phyloP scores from a whole-genome alignment of 1,140 invertebrate genomes.

The Aphaenogaster ashmeadi region DNA sequence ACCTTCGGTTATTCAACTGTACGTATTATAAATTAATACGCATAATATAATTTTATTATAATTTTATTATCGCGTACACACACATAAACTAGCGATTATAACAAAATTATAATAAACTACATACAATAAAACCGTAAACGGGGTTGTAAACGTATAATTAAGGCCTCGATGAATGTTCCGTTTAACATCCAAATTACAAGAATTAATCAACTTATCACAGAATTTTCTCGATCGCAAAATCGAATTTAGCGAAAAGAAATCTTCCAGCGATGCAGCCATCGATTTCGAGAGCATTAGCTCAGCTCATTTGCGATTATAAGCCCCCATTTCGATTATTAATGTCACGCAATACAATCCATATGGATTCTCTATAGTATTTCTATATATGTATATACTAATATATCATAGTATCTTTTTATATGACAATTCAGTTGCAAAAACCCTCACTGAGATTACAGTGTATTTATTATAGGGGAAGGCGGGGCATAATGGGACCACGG shows the following conservation, averaged over 20 bases:
- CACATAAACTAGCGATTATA: constrained; percentile 47
- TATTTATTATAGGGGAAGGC: not conserved
- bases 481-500: too few relatives aligned
- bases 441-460: constrained; percentile 22
- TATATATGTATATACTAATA: constrained; percentile 32
- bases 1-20: constrained; percentile 1
- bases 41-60: constrained; percentile 21
- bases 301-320: not conserved
- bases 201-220: constrained; percentile 68
- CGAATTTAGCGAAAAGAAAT: constrained; percentile 54
- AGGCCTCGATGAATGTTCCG: constrained; percentile 59
- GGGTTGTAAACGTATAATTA: constrained; percentile 50
- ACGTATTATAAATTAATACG: constrained; percentile 11
- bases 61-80: constrained; percentile 54
- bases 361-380: not conserved
- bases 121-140: constrained; percentile 53
- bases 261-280: not conserved
- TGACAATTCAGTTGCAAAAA: constrained; percentile 6
- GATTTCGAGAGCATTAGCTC: not conserved
- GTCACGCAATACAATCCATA: not conserved
- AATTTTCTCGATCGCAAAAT: constrained; percentile 53
- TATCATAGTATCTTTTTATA: not conserved
- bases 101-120: constrained; percentile 61
- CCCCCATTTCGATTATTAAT: not conserved
- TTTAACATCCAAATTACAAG: constrained; percentile 36